Conservation (phyloP, 2,888 invertebrate species). For the Cosmia pyralina region DNA sequence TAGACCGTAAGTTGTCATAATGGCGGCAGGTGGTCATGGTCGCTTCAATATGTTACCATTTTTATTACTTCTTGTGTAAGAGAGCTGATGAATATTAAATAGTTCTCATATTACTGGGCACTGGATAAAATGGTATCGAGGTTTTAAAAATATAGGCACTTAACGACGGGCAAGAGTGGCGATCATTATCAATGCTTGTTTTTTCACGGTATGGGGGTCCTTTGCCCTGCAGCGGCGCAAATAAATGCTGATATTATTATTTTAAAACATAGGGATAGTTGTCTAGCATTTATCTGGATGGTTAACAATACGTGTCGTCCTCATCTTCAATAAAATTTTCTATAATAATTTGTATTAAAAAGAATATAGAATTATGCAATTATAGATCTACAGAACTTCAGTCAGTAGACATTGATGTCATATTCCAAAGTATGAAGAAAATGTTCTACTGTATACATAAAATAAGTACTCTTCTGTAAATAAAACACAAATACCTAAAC, state of each 20-base stretch:
- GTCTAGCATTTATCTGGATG: too few relatives aligned
- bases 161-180: background rate
- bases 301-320: too few relatives aligned
- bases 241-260: background rate
- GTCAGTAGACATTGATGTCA: too few relatives aligned
- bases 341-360: too few relatives aligned
- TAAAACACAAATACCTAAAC: too few relatives aligned
- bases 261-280: background rate
- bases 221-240: background rate
- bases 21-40: constrained; percentile 24
- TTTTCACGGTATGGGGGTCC: background rate
- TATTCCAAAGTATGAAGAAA: too few relatives aligned
- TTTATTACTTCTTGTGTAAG: constrained; percentile 38
- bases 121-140: constrained; percentile 1
- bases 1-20: constrained; percentile 29
- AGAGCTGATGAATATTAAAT: constrained; percentile 48
- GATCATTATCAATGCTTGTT: background rate
- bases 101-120: constrained; percentile 1
- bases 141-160: constrained; percentile 6
- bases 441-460: too few relatives aligned
- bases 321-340: too few relatives aligned
- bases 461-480: too few relatives aligned
- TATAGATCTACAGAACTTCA: too few relatives aligned
- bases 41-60: constrained; percentile 8
- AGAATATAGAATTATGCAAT: too few relatives aligned